Evolutionary conservation across 2,113 vertebrate genomes (phyloP), one percentile per base, ranked within the genome.

Genomic region (Nothoprocta perdicaria): DNA sequence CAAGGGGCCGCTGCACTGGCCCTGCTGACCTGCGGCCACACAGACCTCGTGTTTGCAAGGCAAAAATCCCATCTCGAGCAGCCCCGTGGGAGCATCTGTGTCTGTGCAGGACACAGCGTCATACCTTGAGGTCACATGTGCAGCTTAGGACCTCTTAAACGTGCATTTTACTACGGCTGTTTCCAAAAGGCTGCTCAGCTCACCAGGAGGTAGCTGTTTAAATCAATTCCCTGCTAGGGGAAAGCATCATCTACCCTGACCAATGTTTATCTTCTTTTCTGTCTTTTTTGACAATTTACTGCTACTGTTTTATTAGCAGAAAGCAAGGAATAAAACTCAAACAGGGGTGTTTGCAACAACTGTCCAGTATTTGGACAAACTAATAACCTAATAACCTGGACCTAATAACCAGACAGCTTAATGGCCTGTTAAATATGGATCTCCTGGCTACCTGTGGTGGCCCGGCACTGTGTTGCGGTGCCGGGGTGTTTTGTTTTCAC

Each of bases 1-100:
- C 14, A 1, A n/a, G 90, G 96, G 40, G 93, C 97, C 97, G 63
- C 5, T 95, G 63, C 96, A 93, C 52, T 66, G 87, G 83, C 92
- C 13, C 41, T 23, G 11, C 62, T 79, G 92, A 84, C 52, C 82
- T 50, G n/a, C 26, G 4, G 82, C 88, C 68, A 40, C 73, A n/a
- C n/a, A 55, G 75, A 8, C 26, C 14, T 86, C 41, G 55, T 78
- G 88, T 38, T 8, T 77, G 88, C 85, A 4, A 7, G 0, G 15
- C 3, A 1, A 13, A 77, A 46, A 6, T 38, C 35, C 35, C 35
- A 38, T 38, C 35, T 38, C 35, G 35, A 38, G 35, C 35, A 68
- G 1, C 9, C 52, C 0, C 1, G 29, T 21, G 66, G 21, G 67
- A 23, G 7, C 5, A 3, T 27, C 66, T 50, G 43, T 26, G 50